Evolutionary conservation across 2,797 vertebrate genomes (phyloP), one percentile per base, ranked within the genome.

Genomic region (Rhynchonycteris naso): DNA sequence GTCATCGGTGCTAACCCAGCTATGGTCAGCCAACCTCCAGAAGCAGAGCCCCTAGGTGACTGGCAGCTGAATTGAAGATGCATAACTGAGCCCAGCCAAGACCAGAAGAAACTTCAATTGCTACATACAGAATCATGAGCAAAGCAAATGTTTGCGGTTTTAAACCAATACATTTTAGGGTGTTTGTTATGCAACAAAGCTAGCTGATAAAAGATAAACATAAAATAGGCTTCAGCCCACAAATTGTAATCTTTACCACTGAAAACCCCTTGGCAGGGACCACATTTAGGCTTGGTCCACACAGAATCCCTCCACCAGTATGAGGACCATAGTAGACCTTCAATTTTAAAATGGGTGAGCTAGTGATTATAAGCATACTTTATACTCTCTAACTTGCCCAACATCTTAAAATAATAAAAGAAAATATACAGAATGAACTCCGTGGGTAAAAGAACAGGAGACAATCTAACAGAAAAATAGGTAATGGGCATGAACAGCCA

Each of bases 341-440:
- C n/a, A 35, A 50, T 16, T 79, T 43, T 28, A 78, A 78, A 78
- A 56, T 78, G 9, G 43, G n/a, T 58, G 14, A 88, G 58, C 84
- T 38, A 76, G 65, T 24, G 65, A 43, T 63, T 71, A 76, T 66
- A 22, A 79, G 24, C 28, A 24, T 65, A 38, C 9, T 79, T 56
- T 30, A 35, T 24, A 80, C 1, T 56, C 38, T 65, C 10, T 78
- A 71, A 71, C 9, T 66, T 58, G 1, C 21, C 12, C 12, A 68
- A 6, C 30, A 19, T 93, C 50, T 30, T 47, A 68, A 87, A 93
- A 78, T 71, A 90, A 76, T 68, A 90, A 88, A 87, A 68, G 7
- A 68, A 88, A 72, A 63, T n/a, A 38, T 12, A 61, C 1, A 88
- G 28, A 10, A 76, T 72, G 43, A 83, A 68, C 13, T 88, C 69